Base-by-base conservation (phyloP, 2,888 invertebrate species). In the Caenorhabditis macrosperma region DNA sequence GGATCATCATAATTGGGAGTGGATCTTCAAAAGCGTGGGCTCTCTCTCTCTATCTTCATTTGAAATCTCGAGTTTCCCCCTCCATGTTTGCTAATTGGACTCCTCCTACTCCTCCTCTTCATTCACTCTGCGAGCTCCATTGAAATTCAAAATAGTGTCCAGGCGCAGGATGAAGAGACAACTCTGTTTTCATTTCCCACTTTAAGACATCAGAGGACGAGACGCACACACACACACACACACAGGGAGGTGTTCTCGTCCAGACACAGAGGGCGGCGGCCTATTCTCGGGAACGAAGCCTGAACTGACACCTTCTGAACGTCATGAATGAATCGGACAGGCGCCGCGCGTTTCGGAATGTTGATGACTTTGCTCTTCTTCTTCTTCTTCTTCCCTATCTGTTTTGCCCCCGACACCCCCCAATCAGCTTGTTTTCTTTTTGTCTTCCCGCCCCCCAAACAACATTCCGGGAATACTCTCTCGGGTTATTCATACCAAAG, bases 11-110 rank as follows among this genome's bases (percentile, higher is more conserved):
- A 38, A 38, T 38, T 38, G 38, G 38, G 33, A 5, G 5, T 9
- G 9, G 33, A n/a, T n/a, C n/a, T n/a, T n/a, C n/a, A n/a, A n/a
- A n/a, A n/a, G n/a, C n/a, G n/a, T n/a, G n/a, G n/a, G n/a, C n/a
- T n/a, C n/a, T n/a, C n/a, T n/a, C n/a, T n/a, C n/a, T n/a, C n/a
- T n/a, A n/a, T 46, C 9, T 2, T 46, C 9, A 17, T 3, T 24
- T 24, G 9, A 41, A 20, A 6, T 48, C 24, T 24, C 48, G 15
- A 10, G 12, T 28, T 52, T 28, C 15, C 15, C 52, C 10, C 30
- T 10, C n/a, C 28, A 52, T 28, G 28, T 52, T 52, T 52, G 26
- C 52, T 52, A 52, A 52, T 52, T 52, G 26, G 52, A 46, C 46
- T 46, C 46, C 46, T n/a, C 46, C 46, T n/a, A n/a, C 52, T 12